A percentile compares a stretch with the other conserved stretches of the same genome.
These are phyloP conservation scores for Penaeus chinensis DNA, from an alignment of 1,140 invertebrate genomes.

Conservation along the genomic window DNA sequence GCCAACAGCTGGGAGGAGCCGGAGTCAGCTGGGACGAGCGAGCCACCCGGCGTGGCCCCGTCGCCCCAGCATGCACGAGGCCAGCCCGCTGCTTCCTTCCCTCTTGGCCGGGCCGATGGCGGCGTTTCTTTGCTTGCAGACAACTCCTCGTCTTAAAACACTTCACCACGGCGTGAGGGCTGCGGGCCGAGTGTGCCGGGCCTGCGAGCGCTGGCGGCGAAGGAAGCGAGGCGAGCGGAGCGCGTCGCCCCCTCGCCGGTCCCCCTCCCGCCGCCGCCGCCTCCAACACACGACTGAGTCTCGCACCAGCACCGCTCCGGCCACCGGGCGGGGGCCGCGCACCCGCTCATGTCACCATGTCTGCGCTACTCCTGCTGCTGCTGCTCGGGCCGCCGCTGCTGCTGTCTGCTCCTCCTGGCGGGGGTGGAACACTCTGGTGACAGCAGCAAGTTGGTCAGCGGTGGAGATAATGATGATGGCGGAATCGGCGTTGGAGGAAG, in stretches of 20 bases:
- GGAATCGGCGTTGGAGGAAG: conserved; percentile 12
- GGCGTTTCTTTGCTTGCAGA: background rate
- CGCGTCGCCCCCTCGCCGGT: conserved; percentile 3
- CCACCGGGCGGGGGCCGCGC: conserved; percentile 33
- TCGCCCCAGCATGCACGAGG: conserved; percentile 28
- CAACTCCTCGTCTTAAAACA: no score
- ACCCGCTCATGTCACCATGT: conserved; percentile 28
- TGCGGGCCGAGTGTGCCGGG: background rate
- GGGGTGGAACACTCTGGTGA: background rate
- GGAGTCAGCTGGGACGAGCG: conserved; percentile 12
- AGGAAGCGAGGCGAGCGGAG: background rate
- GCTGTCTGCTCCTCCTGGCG: background rate
- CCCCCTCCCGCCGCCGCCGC: conserved; percentile 31
- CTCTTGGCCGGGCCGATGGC: background rate
- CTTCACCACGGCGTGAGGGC: no score
- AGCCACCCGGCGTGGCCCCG: conserved; percentile 25
- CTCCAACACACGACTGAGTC: conserved; percentile 40
- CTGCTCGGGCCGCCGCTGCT: conserved; percentile 28
- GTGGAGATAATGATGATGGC: background rate
- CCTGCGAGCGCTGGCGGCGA: background rate
- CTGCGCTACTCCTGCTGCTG: conserved; percentile 37
- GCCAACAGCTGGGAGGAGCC: conserved; percentile 28
- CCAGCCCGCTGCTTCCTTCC: background rate
- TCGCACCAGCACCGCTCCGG: conserved; percentile 36
- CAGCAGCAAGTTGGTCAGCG: conserved; percentile 22